Base-by-base conservation (phyloP, 2,888 invertebrate genomes). In the Morpho deidamia region DNA sequence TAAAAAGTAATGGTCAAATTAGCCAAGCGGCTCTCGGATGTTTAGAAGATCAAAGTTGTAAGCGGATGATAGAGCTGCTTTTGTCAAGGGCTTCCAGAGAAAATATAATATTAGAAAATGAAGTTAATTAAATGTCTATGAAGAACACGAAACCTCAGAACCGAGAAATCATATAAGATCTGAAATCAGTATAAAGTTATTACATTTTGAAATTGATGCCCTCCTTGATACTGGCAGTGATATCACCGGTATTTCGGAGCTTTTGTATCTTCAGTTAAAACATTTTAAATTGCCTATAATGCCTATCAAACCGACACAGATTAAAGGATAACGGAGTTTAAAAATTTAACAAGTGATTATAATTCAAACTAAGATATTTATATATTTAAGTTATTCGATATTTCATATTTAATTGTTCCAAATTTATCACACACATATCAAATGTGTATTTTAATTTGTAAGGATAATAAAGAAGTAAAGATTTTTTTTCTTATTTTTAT, bases 151-250 rank as follows among this genome's bases (percentile, higher is more conserved):
- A 42, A 9, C 2, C 8, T 10, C 4, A 8, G 42, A 42, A 14
- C 5, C 42, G 9, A 8, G 2, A 7, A 9, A 8, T 8, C 7
- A 10, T 10, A 8, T 32, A 7, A 48, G 34, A 7, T 51, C 60
- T 0, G 58, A 62, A 44, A 51, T 60, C n/a, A 0, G 11, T 0
- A 8, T 59, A 9, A 14, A 48, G 8, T 35, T 60, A 8, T 45
- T 33, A 0, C 48, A 33, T 0, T 12, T 8, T 1, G 38, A 51
- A 0, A 8, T 59, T 8, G 9, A 42, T 10, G 39, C 41, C 2
- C 44, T 63, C 10, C 1, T 63, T 0, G 63, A 63, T n/a, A 61
- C 60, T 0, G 63, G 58, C 0, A 61, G 63, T 47, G 56, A 63
- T 34, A 48, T 61, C 0, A 63, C 59, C 7, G 56, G 59, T 42